Conservation (phyloP, 1,140 invertebrate species). For the Himalopsyche phryganea region DNA sequence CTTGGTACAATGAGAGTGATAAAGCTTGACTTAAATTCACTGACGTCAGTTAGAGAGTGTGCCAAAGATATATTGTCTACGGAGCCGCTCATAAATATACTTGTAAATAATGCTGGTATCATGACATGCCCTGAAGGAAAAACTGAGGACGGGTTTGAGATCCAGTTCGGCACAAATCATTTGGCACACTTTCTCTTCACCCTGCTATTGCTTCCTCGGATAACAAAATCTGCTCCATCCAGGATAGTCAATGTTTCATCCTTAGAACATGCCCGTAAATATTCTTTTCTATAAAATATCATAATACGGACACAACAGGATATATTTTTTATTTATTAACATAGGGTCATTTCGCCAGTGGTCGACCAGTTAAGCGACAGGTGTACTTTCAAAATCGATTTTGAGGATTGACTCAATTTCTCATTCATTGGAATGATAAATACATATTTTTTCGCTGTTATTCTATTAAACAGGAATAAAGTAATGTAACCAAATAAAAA, state of each 20-base stretch:
- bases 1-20: constrained; percentile 56
- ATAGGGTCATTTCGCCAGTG: no score
- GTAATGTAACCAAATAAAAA: no score
- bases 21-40: constrained; percentile 67
- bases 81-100: constrained; percentile 62
- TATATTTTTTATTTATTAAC: no score
- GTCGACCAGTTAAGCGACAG: no score
- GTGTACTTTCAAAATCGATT: no score
- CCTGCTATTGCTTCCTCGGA: constrained; percentile 65
- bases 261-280: constrained; percentile 46
- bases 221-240: constrained; percentile 58
- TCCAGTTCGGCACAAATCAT: constrained; percentile 76
- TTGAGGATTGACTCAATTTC: no score
- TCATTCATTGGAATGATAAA: no score
- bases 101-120: constrained; percentile 81
- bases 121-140: constrained; percentile 67
- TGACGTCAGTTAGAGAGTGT: constrained; percentile 39
- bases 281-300: background rate
- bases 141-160: no score
- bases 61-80: constrained; percentile 47
- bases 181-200: constrained; percentile 84
- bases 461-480: no score
- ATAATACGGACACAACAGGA: no score
- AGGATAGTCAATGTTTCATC: constrained; percentile 59
- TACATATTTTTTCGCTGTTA: no score